Conservation (phyloP, 2,888 invertebrate genomes). For the Sphecodes monilicornis region DNA sequence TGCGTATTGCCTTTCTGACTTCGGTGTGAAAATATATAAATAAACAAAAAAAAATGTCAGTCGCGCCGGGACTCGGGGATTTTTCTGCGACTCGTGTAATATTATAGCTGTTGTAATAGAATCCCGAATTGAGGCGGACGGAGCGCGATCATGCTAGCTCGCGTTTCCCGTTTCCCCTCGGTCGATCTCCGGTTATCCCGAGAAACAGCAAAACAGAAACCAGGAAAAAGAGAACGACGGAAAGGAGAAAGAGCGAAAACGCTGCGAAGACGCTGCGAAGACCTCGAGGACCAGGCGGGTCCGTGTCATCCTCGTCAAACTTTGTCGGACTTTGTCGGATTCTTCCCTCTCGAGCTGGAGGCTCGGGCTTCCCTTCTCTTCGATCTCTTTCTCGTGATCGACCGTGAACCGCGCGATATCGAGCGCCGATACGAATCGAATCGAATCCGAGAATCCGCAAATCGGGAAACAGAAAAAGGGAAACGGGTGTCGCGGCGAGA, state of each 20-base stretch:
- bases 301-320: neutral
- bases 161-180: constrained; percentile 43
- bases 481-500: constrained; percentile 45
- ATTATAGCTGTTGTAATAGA: constrained; percentile 45
- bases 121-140: constrained; percentile 34
- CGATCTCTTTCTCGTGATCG: constrained; percentile 29
- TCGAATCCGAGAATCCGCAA: neutral
- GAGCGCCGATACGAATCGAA: neutral
- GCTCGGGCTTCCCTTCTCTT: neutral
- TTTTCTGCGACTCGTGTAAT: constrained; percentile 57
- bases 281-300: neutral
- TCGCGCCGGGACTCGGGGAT: constrained; percentile 74
- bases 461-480: neutral
- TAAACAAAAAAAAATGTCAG: constrained; percentile 77
- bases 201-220: neutral
- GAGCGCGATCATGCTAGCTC: constrained; percentile 23
- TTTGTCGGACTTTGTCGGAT: neutral
- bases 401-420: constrained; percentile 26
- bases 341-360: neutral
- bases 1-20: constrained; percentile 85
- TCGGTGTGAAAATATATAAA: constrained; percentile 83
- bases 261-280: constrained; percentile 18
- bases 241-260: constrained; percentile 8
- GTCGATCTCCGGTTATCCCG: neutral
- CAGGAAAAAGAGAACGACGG: neutral